Conservation (phyloP, 2,888 invertebrate species). For the Pyrocoelia pectoralis region DNA sequence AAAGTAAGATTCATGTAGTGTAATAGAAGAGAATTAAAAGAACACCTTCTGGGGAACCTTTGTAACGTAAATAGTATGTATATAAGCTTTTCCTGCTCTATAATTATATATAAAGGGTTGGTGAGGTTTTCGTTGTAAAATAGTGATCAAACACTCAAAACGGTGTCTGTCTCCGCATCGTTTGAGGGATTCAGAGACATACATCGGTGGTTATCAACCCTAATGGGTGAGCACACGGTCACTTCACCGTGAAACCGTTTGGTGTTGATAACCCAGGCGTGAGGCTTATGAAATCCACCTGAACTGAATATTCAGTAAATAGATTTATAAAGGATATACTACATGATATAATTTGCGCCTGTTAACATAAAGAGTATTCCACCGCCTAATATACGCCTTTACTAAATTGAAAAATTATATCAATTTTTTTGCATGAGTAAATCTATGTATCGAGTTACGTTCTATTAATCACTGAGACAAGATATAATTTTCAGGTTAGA, state of each 20-base stretch:
- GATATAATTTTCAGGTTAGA: too few species aligned
- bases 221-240: constrained; percentile 51
- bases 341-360: constrained; percentile 21
- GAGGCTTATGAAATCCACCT: constrained; percentile 44
- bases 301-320: constrained; percentile 45
- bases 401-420: too few species aligned
- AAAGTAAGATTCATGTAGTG: too few species aligned
- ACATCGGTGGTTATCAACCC: constrained; percentile 40
- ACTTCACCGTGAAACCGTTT: constrained; percentile 60
- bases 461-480: too few species aligned
- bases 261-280: constrained; percentile 60
- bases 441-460: too few species aligned
- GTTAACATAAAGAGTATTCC: constrained; percentile 8
- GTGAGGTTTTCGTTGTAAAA: constrained; percentile 28
- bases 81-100: constrained; percentile 24
- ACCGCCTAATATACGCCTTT: too few species aligned
- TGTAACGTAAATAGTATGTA: not conserved
- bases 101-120: constrained; percentile 35
- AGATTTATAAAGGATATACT: constrained; percentile 27
- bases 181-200: constrained; percentile 38
- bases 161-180: constrained; percentile 37
- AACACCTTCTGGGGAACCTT: too few species aligned
- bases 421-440: too few species aligned
- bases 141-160: constrained; percentile 38
- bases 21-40: too few species aligned